Evolutionary conservation across 2,113 vertebrate genomes (phyloP), one percentile per base, ranked within the genome.

Genomic region (Epinephelus lanceolatus): DNA sequence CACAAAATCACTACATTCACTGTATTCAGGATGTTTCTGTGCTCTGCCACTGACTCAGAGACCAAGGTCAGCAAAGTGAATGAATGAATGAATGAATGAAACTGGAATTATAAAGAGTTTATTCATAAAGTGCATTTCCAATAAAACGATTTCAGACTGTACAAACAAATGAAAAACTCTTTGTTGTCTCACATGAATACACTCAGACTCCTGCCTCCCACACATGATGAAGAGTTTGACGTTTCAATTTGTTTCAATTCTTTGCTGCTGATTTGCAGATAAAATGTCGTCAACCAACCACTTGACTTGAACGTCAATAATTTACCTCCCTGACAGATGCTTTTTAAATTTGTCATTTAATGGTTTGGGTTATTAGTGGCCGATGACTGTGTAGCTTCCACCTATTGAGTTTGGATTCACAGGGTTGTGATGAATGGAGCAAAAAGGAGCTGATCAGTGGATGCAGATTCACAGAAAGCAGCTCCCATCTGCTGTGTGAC

Each of bases 91-190:
- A 57, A 61, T 71, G 6, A 30, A 53, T n/a, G 19, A 7, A 21
- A 59, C 18, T 69, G 27, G 8, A 60, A 45, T 78, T 23, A 56
- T 47, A 62, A 19, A 1, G 0, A 75, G 23, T 85, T 71, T 75
- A 86, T 86, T 88, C 3, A 76, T 51, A 15, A 72, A 19, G 18
- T 17, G 6, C 4, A 57, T 71, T 3, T n/a, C 23, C 13, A 60
- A 25, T 63, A 47, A 75, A 61, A 57, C 21, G 1, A 61, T 42
- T 65, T 76, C 23, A 69, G 8, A 77, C n/a, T 15, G 18, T n/a
- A 81, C 17, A 76, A 4, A 27, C 2, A 82, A 53, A 52, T 61
- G 37, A 33, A 27, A n/a, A 40, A 18, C 6, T 1, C 45, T 21
- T 53, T 53, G 11, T 3, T 51, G 18, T 61, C 30, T 74, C 49